Conservation (phyloP, 1,140 invertebrate species). For the Solenopsis fugax region DNA sequence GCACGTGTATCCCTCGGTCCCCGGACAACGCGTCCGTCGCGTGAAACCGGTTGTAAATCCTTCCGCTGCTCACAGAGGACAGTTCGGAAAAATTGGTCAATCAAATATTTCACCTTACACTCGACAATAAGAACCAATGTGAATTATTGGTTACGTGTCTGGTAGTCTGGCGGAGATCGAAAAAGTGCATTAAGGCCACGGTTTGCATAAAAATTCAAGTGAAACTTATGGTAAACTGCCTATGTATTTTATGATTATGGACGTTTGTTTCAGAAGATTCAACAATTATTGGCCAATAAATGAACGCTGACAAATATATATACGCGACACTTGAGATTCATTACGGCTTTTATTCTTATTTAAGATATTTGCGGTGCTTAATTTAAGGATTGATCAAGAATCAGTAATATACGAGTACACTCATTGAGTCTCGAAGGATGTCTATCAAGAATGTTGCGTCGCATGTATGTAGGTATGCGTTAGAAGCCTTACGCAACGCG, state of each 20-base stretch:
- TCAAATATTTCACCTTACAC: background rate
- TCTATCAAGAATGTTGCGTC: conserved; percentile 23
- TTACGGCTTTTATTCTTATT: background rate
- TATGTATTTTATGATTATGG: background rate
- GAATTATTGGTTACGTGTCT: background rate
- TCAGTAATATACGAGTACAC: conserved; percentile 41
- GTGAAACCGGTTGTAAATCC: conserved; percentile 54
- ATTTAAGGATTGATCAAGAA: conserved; percentile 44
- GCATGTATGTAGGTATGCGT: background rate
- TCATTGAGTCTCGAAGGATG: conserved; percentile 18
- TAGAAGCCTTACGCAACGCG: conserved; percentile 49
- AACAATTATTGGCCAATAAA: background rate
- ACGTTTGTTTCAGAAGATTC: background rate
- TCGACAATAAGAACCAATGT: background rate
- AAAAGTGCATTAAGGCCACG: background rate
- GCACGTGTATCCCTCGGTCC: background rate
- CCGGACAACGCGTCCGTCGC: background rate
- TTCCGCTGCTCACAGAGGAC: background rate
- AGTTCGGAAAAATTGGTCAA: conserved; percentile 18
- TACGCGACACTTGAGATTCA: background rate
- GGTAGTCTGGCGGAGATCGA: background rate
- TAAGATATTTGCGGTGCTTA: background rate
- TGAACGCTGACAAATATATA: background rate
- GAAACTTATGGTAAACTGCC: conserved; percentile 6
- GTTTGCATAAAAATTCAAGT: conserved; percentile 14